Percentiles rank a stretch among this genome's conserved stretches.
phyloP scores from a whole-genome alignment of 2,113 vertebrate species.

The Pogona vitticeps region DNA sequence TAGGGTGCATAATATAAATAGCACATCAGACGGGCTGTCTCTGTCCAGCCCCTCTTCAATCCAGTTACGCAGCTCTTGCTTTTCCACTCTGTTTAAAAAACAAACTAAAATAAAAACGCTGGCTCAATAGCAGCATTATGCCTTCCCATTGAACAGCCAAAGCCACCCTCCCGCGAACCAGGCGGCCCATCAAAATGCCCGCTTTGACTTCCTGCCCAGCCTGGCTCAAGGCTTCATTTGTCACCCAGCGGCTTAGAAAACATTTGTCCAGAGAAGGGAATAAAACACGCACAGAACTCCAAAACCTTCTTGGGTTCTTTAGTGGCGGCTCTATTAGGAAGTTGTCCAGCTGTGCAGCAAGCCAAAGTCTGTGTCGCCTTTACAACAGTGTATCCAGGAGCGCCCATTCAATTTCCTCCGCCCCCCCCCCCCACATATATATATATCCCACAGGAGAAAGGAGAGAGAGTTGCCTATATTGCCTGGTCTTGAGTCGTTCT shows the following conservation, averaged over 20 bases:
- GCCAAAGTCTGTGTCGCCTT: neutral
- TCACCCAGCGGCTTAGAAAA: slow-evolving; percentile 37
- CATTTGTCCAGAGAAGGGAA: neutral
- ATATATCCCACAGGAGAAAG: neutral
- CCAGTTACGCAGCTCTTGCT: slow-evolving; percentile 32
- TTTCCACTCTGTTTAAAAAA: slow-evolving; percentile 21
- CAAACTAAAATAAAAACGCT: neutral
- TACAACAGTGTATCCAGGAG: too few species aligned
- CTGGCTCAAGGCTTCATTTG: slow-evolving; percentile 7
- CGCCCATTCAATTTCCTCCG: neutral
- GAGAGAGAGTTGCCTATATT: too few species aligned
- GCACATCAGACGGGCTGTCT: slow-evolving; percentile 26
- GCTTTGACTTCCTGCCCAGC: slow-evolving; percentile 52
- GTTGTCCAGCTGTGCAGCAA: neutral
- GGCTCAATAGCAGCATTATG: slow-evolving; percentile 30
- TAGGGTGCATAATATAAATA: slow-evolving; percentile 24
- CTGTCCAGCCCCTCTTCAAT: slow-evolving; percentile 31
- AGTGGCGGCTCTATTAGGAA: neutral
- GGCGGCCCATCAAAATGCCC: slow-evolving; percentile 11
- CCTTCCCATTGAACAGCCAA: slow-evolving; percentile 33
- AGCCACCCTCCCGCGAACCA: slow-evolving; percentile 12
- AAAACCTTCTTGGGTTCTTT: slow-evolving; percentile 1
- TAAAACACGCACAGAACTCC: neutral
- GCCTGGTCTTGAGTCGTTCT: too few species aligned
- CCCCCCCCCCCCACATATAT: neutral